A percentile compares a stretch with the other conserved stretches of the same genome.
Evolutionary conservation across 2,113 vertebrate species (phyloP).

Genomic region (Vombatus ursinus): DNA sequence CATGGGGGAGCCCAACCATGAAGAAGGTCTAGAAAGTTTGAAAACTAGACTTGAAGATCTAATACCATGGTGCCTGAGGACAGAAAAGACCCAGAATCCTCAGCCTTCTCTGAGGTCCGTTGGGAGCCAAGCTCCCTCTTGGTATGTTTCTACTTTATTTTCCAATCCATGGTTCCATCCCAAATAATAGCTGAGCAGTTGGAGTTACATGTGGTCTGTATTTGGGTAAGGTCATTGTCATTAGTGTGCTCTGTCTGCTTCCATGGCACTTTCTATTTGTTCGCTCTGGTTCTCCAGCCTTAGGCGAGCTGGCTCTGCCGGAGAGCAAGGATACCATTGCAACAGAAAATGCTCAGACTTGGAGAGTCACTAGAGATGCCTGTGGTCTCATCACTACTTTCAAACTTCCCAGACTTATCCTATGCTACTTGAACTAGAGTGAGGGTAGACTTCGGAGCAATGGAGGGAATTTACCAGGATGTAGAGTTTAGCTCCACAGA

Average conservation of each 20-base stretch:
- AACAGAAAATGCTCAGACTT: background rate
- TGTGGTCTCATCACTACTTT: background rate
- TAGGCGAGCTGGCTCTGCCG: background rate
- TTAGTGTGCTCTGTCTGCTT: background rate
- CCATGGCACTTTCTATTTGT: background rate
- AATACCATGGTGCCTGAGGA: slow-evolving; percentile 17
- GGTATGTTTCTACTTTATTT: background rate
- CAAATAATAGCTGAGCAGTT: background rate
- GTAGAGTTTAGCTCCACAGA: background rate
- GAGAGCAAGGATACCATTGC: background rate
- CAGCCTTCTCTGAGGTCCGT: background rate
- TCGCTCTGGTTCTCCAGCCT: background rate
- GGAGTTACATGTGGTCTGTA: background rate
- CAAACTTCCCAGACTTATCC: background rate
- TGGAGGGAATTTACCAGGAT: background rate
- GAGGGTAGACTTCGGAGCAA: background rate
- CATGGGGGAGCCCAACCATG: slow-evolving; percentile 46
- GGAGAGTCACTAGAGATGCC: background rate
- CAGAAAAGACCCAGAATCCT: background rate
- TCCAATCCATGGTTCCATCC: background rate
- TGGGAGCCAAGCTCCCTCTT: background rate
- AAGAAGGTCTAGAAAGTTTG: slow-evolving; percentile 75
- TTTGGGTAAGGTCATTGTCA: background rate
- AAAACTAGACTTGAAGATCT: slow-evolving; percentile 75
- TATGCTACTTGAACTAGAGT: background rate